Conservation (phyloP, 2,113 vertebrate genomes). For the Plectropomus leopardus region DNA sequence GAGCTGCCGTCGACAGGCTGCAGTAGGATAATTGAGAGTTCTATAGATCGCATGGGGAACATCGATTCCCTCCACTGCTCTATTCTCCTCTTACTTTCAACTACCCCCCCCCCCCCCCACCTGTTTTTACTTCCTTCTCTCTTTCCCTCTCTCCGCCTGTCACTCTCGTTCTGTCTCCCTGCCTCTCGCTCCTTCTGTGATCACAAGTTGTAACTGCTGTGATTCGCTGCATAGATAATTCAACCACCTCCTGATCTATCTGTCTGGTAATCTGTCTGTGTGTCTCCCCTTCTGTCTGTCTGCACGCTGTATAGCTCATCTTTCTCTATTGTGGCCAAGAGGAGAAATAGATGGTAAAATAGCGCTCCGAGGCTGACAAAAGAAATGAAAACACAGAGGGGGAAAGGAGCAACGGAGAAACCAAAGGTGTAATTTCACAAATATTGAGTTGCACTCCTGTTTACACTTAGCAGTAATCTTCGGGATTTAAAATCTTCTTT, state of each 20-base stretch:
- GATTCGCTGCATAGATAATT: slow-evolving; percentile 75
- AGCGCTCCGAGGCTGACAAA: slow-evolving; percentile 21
- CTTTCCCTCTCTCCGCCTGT: slow-evolving; percentile 18
- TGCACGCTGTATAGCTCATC: slow-evolving; percentile 19
- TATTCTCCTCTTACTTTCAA: slow-evolving; percentile 59
- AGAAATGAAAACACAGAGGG: slow-evolving; percentile 12
- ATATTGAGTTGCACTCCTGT: slow-evolving; percentile 31
- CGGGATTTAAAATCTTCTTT: slow-evolving; percentile 11
- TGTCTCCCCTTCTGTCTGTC: slow-evolving; percentile 42
- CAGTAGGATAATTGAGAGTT: slow-evolving; percentile 81
- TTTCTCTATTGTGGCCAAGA: slow-evolving; percentile 39
- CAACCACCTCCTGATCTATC: slow-evolving; percentile 66
- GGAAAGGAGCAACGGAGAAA: slow-evolving; percentile 27
- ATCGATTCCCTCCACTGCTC: slow-evolving; percentile 72
- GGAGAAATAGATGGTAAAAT: slow-evolving; percentile 27
- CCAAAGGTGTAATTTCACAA: slow-evolving; percentile 35
- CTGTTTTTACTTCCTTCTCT: slow-evolving; percentile 43
- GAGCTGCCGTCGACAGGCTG: slow-evolving; percentile 73
- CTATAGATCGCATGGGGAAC: slow-evolving; percentile 76
- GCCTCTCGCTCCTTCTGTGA: slow-evolving; percentile 61
- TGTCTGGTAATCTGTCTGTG: slow-evolving; percentile 60
- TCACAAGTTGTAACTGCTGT: slow-evolving; percentile 68
- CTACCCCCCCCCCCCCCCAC: slow-evolving; percentile 46
- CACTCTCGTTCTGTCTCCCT: slow-evolving; percentile 50
- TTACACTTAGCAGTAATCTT: slow-evolving; percentile 1